phyloP scores from a whole-genome alignment of 2,797 vertebrate genomes.

The Betta splendens region DNA sequence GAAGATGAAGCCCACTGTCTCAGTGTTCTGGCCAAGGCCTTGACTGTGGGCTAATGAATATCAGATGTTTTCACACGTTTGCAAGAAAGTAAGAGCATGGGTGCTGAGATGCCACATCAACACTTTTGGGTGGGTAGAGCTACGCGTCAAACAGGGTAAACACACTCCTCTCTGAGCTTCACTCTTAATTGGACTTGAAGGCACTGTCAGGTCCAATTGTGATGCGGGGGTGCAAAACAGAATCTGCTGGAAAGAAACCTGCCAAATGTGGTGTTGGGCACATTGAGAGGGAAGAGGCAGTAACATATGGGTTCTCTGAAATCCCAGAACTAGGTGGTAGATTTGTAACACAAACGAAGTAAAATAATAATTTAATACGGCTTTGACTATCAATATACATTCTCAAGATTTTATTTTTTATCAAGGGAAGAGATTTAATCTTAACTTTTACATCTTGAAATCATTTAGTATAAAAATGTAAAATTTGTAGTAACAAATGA shows the following conservation, averaged over 20 bases:
- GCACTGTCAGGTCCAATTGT: conserved; percentile 80
- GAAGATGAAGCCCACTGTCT: conserved; percentile 41
- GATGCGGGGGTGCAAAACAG: conserved; percentile 65
- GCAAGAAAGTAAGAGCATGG: conserved; percentile 44
- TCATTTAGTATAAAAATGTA: not conserved
- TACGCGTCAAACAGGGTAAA: conserved; percentile 68
- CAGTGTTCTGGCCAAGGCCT: conserved; percentile 38
- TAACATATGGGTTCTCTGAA: conserved; percentile 49
- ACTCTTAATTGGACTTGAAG: conserved; percentile 82
- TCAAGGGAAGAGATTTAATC: too few species aligned
- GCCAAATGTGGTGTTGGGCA: conserved; percentile 69
- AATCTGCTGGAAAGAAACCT: conserved; percentile 74
- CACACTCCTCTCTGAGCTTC: conserved; percentile 69
- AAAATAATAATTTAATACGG: not conserved
- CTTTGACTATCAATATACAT: conserved; percentile 2
- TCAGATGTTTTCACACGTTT: conserved; percentile 63
- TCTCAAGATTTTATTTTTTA: not conserved
- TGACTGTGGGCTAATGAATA: conserved; percentile 58
- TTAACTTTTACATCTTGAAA: too few species aligned
- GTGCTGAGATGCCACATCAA: conserved; percentile 66
- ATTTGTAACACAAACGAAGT: conserved; percentile 1
- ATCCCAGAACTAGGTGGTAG: conserved; percentile 33
- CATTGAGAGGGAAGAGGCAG: conserved; percentile 24
- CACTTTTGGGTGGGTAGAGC: conserved; percentile 66
- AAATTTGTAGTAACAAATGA: conserved; percentile 5